These are phyloP conservation scores for Chrysemys picta DNA, from an alignment of 2,113 vertebrate genomes.

Conservation along the genomic window DNA sequence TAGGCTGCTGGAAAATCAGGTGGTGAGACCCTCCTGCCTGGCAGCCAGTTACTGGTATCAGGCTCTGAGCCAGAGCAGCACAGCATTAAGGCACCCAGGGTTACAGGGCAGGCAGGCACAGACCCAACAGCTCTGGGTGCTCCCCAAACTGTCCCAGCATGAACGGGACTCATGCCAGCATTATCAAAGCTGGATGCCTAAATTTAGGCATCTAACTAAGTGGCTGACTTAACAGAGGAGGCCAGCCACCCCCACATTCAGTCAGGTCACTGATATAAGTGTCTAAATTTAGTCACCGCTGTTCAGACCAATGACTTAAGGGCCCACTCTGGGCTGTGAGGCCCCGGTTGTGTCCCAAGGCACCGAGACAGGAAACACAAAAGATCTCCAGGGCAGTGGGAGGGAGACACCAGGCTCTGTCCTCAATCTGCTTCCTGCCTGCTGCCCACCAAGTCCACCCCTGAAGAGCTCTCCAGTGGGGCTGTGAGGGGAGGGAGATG, in stretches of 20 bases:
- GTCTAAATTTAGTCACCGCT: not conserved
- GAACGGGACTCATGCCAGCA: not conserved
- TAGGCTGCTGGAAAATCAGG: not conserved
- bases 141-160: not conserved
- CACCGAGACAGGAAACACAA: not conserved
- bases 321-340: not conserved
- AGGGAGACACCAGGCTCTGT: not conserved
- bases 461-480: not conserved
- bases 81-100: not conserved
- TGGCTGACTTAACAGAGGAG: not conserved
- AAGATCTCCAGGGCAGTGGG: not conserved
- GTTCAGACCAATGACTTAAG: not conserved
- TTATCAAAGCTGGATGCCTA: not conserved
- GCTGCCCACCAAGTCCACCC: not conserved
- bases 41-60: not conserved
- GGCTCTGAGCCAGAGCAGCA: not conserved
- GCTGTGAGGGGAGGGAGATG: not conserved
- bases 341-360: not conserved
- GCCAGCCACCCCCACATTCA: not conserved
- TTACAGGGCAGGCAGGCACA: not conserved
- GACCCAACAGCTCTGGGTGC: too few species aligned
- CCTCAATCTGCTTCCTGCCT: not conserved
- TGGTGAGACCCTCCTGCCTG: not conserved
- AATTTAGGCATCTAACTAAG: not conserved
- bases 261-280: not conserved